Percentiles rank a stretch among this genome's conserved stretches.
These are phyloP conservation scores for Diuraphis noxia DNA, from an alignment of 1,140 invertebrate species.

Conservation along the genomic window DNA sequence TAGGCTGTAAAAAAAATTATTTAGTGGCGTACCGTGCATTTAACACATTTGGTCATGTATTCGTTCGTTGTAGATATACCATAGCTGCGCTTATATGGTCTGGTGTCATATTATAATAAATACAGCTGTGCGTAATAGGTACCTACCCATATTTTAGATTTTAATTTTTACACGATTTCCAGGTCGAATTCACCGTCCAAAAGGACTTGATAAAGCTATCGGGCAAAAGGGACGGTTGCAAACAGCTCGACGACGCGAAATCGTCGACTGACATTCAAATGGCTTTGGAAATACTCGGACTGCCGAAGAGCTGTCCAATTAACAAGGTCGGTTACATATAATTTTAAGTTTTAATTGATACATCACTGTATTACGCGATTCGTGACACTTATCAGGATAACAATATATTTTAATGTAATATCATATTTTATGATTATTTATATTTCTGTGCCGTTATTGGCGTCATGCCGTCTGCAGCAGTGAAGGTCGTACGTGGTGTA, in stretches of 20 bases:
- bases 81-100: no score
- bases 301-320: slow-evolving; percentile 13
- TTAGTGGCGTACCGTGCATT: no score
- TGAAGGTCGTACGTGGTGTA: neutral
- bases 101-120: neutral
- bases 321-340: slow-evolving; percentile 16
- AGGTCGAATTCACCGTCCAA: neutral
- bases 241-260: neutral
- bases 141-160: neutral
- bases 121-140: neutral
- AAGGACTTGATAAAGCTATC: neutral
- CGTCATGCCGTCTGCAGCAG: neutral
- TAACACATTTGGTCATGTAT: no score
- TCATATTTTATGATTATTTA: neutral
- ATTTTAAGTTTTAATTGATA: neutral
- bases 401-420: neutral
- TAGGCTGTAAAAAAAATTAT: no score
- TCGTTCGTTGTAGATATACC: no score
- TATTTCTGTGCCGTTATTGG: neutral
- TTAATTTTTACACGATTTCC: neutral
- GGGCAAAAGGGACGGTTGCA: slow-evolving; percentile 20
- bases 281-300: neutral
- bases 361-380: neutral
- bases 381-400: neutral
- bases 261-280: neutral